Evolutionary conservation across 2,888 invertebrate genomes (phyloP).

Genomic region (Acanthosepion pharaonis): DNA sequence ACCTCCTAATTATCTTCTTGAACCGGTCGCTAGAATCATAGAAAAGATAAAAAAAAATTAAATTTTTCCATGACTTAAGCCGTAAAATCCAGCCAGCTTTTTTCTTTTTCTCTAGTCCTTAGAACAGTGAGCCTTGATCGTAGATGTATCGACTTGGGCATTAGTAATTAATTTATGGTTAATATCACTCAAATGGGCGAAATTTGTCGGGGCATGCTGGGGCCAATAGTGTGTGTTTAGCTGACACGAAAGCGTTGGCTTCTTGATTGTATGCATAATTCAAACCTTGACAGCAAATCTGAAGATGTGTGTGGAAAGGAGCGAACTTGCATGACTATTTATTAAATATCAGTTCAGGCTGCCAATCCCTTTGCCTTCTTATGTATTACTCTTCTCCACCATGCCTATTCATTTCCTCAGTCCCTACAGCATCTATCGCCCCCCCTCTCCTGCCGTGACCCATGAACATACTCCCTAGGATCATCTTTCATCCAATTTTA

Average conservation of each 20-base stretch:
- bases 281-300: conserved; percentile 47
- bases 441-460: not conserved
- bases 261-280: conserved; percentile 52
- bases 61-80: not conserved
- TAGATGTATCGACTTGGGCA: conserved; percentile 51
- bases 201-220: conserved; percentile 49
- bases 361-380: not conserved
- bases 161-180: conserved; percentile 58
- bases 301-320: not conserved
- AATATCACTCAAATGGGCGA: conserved; percentile 54
- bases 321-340: conserved; percentile 49
- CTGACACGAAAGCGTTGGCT: conserved; percentile 34
- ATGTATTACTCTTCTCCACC: not conserved
- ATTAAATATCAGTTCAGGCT: conserved; percentile 51
- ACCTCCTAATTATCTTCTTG: too few relatives aligned
- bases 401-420: not conserved
- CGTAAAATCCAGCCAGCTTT: not conserved
- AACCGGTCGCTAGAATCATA: conserved; percentile 24
- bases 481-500: conserved; percentile 54
- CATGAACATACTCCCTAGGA: conserved; percentile 47
- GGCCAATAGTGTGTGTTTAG: conserved; percentile 44
- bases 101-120: not conserved
- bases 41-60: conserved; percentile 47
- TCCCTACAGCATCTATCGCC: not conserved
- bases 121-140: conserved; percentile 46